Evolutionary conservation across 2,113 vertebrate genomes (phyloP).

Genomic region (Lophochroa leadbeateri): DNA sequence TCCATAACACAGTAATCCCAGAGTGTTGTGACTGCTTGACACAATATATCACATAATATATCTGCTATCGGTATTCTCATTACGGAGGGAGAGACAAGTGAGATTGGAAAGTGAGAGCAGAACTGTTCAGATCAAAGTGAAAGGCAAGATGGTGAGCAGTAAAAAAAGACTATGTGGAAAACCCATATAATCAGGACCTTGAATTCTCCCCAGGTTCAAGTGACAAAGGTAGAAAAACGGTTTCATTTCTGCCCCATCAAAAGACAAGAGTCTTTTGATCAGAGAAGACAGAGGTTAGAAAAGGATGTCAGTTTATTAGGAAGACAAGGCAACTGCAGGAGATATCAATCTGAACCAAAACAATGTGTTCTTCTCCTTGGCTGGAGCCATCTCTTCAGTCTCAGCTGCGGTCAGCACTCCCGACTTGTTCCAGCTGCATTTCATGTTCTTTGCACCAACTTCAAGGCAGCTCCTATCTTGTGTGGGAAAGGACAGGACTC

Average conservation of each 20-base stretch:
- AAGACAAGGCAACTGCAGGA: slow-evolving; percentile 12
- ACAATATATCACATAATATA: background rate
- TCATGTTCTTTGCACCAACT: background rate
- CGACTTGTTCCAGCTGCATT: background rate
- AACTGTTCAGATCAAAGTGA: slow-evolving; percentile 23
- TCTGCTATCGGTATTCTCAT: slow-evolving; percentile 3
- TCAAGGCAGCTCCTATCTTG: background rate
- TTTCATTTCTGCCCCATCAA: background rate
- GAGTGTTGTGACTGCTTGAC: background rate
- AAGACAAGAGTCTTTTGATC: background rate
- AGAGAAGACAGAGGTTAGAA: background rate
- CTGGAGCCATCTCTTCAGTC: background rate
- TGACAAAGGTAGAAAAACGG: background rate
- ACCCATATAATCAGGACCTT: background rate
- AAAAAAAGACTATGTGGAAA: slow-evolving; percentile 21
- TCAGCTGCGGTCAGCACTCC: background rate
- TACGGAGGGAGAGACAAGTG: slow-evolving; percentile 1
- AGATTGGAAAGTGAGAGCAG: slow-evolving; percentile 38
- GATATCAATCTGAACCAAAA: background rate
- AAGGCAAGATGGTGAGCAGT: background rate
- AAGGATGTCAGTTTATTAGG: background rate
- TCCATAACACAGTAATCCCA: background rate
- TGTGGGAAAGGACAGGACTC: fast-evolving
- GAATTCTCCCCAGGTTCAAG: background rate
- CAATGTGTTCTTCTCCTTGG: background rate